Evolutionary conservation across 2,113 vertebrate species (phyloP), one percentile per base, ranked within the genome.

Genomic region (Phyllopteryx taeniolatus): DNA sequence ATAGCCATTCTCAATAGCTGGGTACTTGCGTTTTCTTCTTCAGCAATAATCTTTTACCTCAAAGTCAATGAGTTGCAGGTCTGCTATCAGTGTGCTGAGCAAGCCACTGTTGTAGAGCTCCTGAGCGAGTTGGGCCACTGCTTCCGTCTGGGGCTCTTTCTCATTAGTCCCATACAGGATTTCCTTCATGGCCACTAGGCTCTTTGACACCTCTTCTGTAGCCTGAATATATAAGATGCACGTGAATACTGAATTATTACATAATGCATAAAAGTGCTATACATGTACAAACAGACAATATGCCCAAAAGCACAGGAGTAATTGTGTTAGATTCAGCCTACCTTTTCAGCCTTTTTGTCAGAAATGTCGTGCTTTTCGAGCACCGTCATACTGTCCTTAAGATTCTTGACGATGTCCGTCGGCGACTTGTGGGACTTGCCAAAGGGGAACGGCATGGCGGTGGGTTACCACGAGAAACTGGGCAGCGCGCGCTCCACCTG

Each of bases 381-480:
- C 79, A 98, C 94, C 0, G 95, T 93, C 95, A 99, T 97, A 87
- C 93, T 97, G 85, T 98, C 96, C 90, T 98, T 98, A 73, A 99
- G 90, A 89, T 97, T 97, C 91, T 96, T 97, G 91, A 99, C 96
- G 72, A 98, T 98, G 92, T 98, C 96, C 83, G 95, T 96, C 22
- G 96, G 96, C 83, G 96, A 96, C 92, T 98, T 98, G 93, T 98
- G 96, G 73, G 96, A 98, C 91, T 98, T 98, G 88, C 95, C 96
- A 72, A 98, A 98, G 1, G 95, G 96, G 93, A 98, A 99, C 83
- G 97, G 96, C 96, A 98, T 98, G 94, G 85, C 89, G 92, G 92
- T 91, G 27, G 77, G 86, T 83, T 89, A 91, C 89, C 79, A 83
- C 69, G 64, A 79, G 89, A 82, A 76, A 83, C 80, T 91, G 91